These are phyloP conservation scores for Drosophila emarginata DNA, from an alignment of 2,888 invertebrate genomes.

Conservation along the genomic window DNA sequence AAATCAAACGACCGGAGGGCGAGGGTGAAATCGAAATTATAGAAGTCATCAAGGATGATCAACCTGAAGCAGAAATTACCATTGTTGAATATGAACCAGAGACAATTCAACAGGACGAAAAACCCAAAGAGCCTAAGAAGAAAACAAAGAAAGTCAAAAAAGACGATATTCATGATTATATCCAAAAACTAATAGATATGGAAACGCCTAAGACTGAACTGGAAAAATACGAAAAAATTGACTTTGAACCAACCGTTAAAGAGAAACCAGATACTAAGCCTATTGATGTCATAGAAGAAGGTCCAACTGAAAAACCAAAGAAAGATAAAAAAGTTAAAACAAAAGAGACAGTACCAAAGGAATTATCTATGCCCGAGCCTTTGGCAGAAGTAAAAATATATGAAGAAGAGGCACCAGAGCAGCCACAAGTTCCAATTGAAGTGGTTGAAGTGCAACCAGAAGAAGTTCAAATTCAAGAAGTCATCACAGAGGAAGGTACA, in stretches of 20 bases:
- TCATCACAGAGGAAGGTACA: conserved; percentile 69
- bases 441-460: conserved; percentile 70
- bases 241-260: conserved; percentile 72
- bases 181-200: conserved; percentile 75
- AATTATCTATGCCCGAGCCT: conserved; percentile 44
- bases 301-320: conserved; percentile 68
- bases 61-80: conserved; percentile 78
- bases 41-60: conserved; percentile 78
- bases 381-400: conserved; percentile 51
- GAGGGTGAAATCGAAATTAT: conserved; percentile 82
- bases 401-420: conserved; percentile 58
- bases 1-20: conserved; percentile 81
- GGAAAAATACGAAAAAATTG: conserved; percentile 82
- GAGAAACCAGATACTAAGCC: conserved; percentile 53
- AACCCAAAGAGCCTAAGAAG: conserved; percentile 74
- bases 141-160: conserved; percentile 78
- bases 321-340: conserved; percentile 73
- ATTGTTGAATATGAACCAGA: conserved; percentile 70
- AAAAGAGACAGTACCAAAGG: conserved; percentile 48
- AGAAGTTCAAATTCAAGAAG: conserved; percentile 69
- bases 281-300: conserved; percentile 64
- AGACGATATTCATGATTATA: conserved; percentile 78
- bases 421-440: conserved; percentile 60
- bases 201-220: conserved; percentile 78
- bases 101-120: conserved; percentile 78